A percentile compares a stretch with the other conserved stretches of the same genome.
phyloP scores from a whole-genome alignment of 2,797 vertebrate species.

The Aplochiton taeniatus region DNA sequence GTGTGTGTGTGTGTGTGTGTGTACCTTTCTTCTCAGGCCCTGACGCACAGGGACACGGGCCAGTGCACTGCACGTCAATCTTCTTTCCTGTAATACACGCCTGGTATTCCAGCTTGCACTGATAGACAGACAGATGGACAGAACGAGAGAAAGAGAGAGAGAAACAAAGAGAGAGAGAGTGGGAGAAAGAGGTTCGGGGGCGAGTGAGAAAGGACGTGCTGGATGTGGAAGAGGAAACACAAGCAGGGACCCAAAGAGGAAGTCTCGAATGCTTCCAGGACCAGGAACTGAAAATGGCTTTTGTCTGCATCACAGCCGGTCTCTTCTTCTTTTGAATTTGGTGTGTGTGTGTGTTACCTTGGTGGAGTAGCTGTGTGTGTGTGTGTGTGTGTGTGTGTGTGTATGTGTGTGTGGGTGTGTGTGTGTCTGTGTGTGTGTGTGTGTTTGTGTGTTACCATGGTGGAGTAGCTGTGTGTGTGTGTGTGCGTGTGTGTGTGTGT shows the following conservation, averaged over 20 bases:
- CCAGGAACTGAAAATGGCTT: conserved; percentile 30
- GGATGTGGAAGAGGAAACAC: too few species aligned
- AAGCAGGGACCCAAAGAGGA: background rate
- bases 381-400: background rate
- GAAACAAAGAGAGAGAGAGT: conserved; percentile 19
- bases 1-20: conserved; percentile 16
- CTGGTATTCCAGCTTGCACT: conserved; percentile 98
- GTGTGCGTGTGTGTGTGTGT: background rate
- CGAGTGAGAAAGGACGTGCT: background rate
- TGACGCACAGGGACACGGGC: conserved; percentile 86
- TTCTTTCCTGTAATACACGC: conserved; percentile 91
- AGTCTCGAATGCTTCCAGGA: too few species aligned
- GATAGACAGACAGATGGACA: conserved; percentile 38
- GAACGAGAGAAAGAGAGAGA: conserved; percentile 14
- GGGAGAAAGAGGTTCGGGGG: background rate
- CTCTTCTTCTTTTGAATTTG: background rate
- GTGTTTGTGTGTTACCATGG: conserved; percentile 76
- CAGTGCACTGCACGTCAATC: conserved; percentile 87
- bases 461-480: conserved; percentile 83
- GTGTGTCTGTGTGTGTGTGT: conserved; percentile 1
- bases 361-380: too few species aligned
- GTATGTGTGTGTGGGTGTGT: background rate
- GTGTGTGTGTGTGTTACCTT: background rate
- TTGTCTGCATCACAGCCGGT: background rate
- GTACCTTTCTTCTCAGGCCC: conserved; percentile 84